phyloP scores from a whole-genome alignment of 2,888 invertebrate species.

The Stratiomys singularior region DNA sequence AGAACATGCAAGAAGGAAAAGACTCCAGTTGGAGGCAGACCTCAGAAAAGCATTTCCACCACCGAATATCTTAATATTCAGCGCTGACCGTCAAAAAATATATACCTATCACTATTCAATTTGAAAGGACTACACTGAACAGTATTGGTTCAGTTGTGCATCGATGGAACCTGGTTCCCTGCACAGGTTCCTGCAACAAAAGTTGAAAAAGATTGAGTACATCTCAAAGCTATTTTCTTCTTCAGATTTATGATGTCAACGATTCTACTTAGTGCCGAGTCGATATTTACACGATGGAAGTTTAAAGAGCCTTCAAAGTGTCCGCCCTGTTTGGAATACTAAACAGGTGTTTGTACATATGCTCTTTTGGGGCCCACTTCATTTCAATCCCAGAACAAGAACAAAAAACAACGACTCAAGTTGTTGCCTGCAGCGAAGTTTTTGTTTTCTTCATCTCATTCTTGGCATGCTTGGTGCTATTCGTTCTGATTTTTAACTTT shows the following conservation, averaged over 20 bases:
- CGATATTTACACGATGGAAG: conserved; percentile 33
- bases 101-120: neutral
- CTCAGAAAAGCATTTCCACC: too few species aligned
- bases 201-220: conserved; percentile 19
- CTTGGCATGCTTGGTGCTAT: neutral
- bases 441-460: too few species aligned
- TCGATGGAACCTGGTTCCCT: neutral
- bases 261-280: conserved; percentile 32
- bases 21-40: too few species aligned
- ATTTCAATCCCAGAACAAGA: conserved; percentile 1
- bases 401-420: neutral
- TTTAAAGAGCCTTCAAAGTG: conserved; percentile 42
- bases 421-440: neutral
- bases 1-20: too few species aligned
- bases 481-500: neutral
- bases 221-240: conserved; percentile 29
- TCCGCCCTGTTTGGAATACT: conserved; percentile 40
- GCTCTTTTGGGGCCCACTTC: conserved; percentile 15
- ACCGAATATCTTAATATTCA: too few species aligned
- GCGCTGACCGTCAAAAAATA: neutral
- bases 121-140: neutral
- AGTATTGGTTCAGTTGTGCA: neutral
- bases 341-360: conserved; percentile 36
- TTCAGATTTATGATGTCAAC: conserved; percentile 41
- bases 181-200: neutral